Evolutionary conservation across 2,113 vertebrate species (phyloP).

Genomic region (Hemibagrus wyckioides): DNA sequence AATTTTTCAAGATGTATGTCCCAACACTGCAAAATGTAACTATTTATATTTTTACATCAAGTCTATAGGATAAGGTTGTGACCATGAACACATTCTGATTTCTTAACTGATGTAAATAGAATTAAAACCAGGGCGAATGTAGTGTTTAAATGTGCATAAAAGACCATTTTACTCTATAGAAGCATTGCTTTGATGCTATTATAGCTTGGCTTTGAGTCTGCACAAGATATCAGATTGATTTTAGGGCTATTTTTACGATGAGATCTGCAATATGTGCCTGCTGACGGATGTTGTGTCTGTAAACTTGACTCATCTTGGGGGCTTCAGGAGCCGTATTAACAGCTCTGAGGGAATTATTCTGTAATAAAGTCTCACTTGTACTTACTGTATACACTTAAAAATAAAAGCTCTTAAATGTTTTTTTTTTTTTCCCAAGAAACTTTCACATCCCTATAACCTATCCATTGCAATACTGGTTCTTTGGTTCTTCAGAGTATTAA

Average conservation of each 20-base stretch:
- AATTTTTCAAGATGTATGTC: not conserved
- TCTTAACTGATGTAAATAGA: not conserved
- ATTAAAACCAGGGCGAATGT: not conserved
- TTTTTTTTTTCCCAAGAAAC: too few relatives aligned
- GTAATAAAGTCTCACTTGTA: not conserved
- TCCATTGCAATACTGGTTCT: too few relatives aligned
- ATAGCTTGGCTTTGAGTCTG: not conserved
- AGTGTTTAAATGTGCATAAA: not conserved
- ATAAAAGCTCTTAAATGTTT: too few relatives aligned
- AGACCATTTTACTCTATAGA: not conserved
- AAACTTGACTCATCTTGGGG: conserved; percentile 30
- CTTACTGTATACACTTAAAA: not conserved
- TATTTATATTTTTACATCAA: not conserved
- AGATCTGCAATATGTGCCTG: conserved; percentile 68
- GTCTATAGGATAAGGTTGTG: not conserved
- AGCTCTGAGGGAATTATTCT: not conserved
- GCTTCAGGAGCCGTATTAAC: not conserved
- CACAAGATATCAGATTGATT: not conserved
- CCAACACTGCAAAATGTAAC: not conserved
- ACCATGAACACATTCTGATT: not conserved
- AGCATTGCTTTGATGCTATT: not conserved
- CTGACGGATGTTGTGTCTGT: conserved; percentile 54
- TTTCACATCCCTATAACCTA: too few relatives aligned
- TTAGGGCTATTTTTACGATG: not conserved
- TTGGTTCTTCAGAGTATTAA: too few relatives aligned